Evolutionary conservation across 2,797 vertebrate species (phyloP), one percentile per base, ranked within the genome.

Genomic region (Lerista edwardsae): DNA sequence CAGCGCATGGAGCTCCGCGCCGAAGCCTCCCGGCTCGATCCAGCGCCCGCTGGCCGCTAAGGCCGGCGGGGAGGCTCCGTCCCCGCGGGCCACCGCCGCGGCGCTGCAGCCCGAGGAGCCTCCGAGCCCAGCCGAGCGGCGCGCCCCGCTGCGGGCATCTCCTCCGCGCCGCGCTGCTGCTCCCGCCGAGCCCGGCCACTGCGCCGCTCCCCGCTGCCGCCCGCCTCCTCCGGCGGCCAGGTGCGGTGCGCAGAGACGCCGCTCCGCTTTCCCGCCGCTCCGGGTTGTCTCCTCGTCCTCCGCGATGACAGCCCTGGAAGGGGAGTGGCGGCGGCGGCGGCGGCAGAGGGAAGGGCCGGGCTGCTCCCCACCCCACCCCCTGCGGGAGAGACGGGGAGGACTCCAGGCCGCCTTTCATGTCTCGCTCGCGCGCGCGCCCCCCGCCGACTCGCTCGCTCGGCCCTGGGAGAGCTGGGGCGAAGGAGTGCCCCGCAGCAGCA

Each of bases 141-240:
- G 12, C 2, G 79, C 6, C 65, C 57, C 5, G 19, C 44, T 9
- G 75, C 27, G 27, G 62, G 84, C 84, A 93, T 87, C 55, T 84
- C 88, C 91, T 88, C 91, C 92, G 88, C 84, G 84, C 86, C 91
- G 69, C 11, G 61, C 3, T 23, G 59, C 21, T 11, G 67, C 67
- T 31, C 0, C 75, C 61, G 12, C 15, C 36, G 23, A 31, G 51
- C 51, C n/a, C 41, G 23, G 12, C 34, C 2, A 44, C 6, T 6
- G 14, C 25, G 65, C 79, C 87, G 67, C 88, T 82, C 88, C 71
- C 86, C 34, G 21, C 27, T 7, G 64, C 86, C 59, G 61, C 41
- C 36, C 82, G 67, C 41, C 73, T 19, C 62, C 27, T 27, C 14
- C 39, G 27, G 10, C 77, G 4, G 59, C 75, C 71, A 80, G 84